These are phyloP conservation scores for Cotesia glomerata DNA, from an alignment of 1,140 invertebrate species.

Conservation along the genomic window DNA sequence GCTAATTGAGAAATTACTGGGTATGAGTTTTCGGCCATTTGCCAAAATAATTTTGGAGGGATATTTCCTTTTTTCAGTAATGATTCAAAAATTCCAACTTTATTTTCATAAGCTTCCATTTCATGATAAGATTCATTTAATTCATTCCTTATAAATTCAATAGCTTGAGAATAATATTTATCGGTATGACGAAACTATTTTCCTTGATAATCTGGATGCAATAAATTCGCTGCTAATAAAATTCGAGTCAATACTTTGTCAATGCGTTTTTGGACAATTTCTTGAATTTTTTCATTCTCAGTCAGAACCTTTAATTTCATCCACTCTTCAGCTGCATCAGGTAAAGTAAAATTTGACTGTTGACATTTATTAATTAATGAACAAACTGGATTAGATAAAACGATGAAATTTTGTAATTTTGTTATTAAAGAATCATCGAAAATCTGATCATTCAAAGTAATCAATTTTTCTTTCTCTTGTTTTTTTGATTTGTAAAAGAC, in stretches of 20 bases:
- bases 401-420: slow-evolving; percentile 12
- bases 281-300: neutral
- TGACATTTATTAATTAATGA: slow-evolving; percentile 25
- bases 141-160: neutral
- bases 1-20: slow-evolving; percentile 4
- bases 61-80: slow-evolving; percentile 3
- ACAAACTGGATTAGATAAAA: slow-evolving; percentile 24
- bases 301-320: neutral
- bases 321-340: slow-evolving; percentile 24
- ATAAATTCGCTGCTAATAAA: slow-evolving; percentile 22
- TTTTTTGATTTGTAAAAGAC: neutral
- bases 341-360: neutral
- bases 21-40: neutral
- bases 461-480: neutral
- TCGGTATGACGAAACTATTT: neutral
- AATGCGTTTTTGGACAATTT: slow-evolving; percentile 3
- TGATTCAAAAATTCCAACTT: neutral
- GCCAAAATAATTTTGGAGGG: neutral
- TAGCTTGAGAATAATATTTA: neutral
- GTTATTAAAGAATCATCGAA: neutral
- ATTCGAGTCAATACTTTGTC: slow-evolving; percentile 17
- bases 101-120: neutral
- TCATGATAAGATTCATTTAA: neutral
- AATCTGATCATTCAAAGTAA: neutral
- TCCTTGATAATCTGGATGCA: slow-evolving; percentile 16